Conservation (phyloP, 2,888 invertebrate species). For the Tolmerus cingulatus region DNA sequence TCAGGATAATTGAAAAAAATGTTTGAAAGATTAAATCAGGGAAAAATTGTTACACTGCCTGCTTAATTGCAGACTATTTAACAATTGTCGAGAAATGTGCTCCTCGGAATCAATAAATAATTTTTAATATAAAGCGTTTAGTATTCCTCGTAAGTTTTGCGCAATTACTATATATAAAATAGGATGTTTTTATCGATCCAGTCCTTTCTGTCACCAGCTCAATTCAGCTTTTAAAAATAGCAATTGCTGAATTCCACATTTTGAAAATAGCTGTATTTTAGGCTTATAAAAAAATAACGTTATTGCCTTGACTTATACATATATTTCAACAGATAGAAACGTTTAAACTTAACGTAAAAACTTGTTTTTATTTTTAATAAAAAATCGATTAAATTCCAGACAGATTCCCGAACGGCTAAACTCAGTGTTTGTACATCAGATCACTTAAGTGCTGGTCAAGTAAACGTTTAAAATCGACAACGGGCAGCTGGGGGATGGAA, state of each 20-base stretch:
- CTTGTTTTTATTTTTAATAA: not conserved
- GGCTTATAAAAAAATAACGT: not conserved
- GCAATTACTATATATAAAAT: not conserved
- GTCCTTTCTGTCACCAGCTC: too few relatives aligned
- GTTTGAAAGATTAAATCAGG: not conserved
- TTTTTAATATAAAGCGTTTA: not conserved
- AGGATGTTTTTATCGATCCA: too few relatives aligned
- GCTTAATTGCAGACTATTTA: not conserved
- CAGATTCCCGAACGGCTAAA: not conserved
- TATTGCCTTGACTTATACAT: slow-evolving; percentile 8
- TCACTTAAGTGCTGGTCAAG: slow-evolving; percentile 23
- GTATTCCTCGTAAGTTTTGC: not conserved
- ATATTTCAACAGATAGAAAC: slow-evolving; percentile 36
- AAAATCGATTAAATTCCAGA: slow-evolving; percentile 2
- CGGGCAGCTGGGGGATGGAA: not conserved
- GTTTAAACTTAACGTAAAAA: slow-evolving; percentile 32
- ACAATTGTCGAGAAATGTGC: not conserved
- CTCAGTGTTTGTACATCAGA: slow-evolving; percentile 28
- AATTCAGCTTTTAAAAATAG: too few relatives aligned
- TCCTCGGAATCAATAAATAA: not conserved
- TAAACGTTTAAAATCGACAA: slow-evolving; percentile 6
- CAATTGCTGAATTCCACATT: too few relatives aligned
- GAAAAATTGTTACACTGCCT: not conserved
- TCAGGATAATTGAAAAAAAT: not conserved
- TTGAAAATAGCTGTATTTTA: not conserved